Evolutionary conservation across 2,113 vertebrate genomes (phyloP), one percentile per base, ranked within the genome.

Genomic region (Myiozetetes cayanensis): DNA sequence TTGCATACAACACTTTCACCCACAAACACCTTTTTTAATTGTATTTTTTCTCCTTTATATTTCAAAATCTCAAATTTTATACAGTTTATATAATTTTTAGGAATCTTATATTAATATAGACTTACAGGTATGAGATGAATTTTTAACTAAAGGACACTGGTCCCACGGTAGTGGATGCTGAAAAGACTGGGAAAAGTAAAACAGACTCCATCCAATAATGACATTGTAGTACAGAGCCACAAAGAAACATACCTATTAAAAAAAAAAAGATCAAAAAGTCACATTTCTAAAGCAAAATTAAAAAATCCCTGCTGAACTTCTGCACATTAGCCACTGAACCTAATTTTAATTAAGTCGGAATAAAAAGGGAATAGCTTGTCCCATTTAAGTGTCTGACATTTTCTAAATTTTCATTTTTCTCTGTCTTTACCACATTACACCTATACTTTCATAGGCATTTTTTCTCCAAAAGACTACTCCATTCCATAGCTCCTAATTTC

Each of bases 121-220:
- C 99, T 99, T 97, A 99, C 99, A 98, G 70, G 98, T 98, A 58
- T 92, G 98, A 82, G 98, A 99, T 89, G 97, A 90, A 96, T 99
- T 99, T 98, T 99, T 99, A 96, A 99, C 96, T 83, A 99, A 98
- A 30, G 99, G 99, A 97, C 99, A 99, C 86, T 99, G 98, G 41
- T 99, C 98, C 99, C 99, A 99, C 0, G 99, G 99, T 74, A 99
- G 98, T 1, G 99, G 99, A 41, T 99, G 98, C 96, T 99, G 99
- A 97, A 99, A 99, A 93, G 99, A 99, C 96, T 99, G 99, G 52
- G 99, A 99, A 97, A 99, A 99, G 95, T 99, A 99, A 98, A 99
- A 99, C 56, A 99, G 97, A 74, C 99, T 99, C 99, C 99, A 99
- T 93, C 99, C 98, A 94, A 99, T 99, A 97, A 99, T 99, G 97